Percentiles rank a stretch among this genome's conserved stretches.
Conservation (phyloP, 2,888 invertebrate species). For the Aricia artaxerxes region DNA sequence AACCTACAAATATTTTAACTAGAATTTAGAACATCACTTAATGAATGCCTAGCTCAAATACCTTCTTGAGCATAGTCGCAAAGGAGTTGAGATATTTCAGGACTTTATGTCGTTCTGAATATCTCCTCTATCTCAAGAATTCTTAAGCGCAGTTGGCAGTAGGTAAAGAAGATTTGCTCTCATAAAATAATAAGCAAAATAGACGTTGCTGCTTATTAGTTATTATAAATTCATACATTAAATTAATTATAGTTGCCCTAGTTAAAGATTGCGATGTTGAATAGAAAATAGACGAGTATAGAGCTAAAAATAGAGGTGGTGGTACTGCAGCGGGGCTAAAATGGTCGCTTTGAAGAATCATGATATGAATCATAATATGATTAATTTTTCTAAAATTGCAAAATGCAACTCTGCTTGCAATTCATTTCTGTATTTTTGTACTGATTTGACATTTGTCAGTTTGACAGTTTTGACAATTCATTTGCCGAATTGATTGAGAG, state of each 20-base stretch:
- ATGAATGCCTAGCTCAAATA: not conserved
- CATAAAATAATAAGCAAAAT: not conserved
- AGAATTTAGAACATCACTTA: not conserved
- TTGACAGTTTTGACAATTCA: too few species aligned
- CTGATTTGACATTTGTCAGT: too few species aligned
- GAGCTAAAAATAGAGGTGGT: not conserved
- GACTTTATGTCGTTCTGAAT: not conserved
- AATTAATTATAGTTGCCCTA: not conserved
- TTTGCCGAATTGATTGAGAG: too few species aligned
- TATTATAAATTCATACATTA: not conserved
- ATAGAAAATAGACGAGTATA: not conserved
- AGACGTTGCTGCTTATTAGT: not conserved
- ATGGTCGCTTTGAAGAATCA: too few species aligned
- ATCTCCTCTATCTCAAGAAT: not conserved
- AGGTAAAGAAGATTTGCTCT: not conserved
- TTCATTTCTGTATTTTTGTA: too few species aligned
- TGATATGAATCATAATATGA: too few species aligned
- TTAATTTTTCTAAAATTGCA: too few species aligned
- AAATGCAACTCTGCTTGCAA: too few species aligned
- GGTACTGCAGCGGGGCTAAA: not conserved
- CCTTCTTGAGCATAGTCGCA: not conserved
- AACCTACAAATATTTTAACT: conserved; percentile 1
- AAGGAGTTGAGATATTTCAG: not conserved
- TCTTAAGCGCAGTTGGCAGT: not conserved
- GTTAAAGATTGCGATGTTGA: conserved; percentile 7